Base-by-base conservation (phyloP, 2,888 invertebrate genomes). In the Tipula confusa region DNA sequence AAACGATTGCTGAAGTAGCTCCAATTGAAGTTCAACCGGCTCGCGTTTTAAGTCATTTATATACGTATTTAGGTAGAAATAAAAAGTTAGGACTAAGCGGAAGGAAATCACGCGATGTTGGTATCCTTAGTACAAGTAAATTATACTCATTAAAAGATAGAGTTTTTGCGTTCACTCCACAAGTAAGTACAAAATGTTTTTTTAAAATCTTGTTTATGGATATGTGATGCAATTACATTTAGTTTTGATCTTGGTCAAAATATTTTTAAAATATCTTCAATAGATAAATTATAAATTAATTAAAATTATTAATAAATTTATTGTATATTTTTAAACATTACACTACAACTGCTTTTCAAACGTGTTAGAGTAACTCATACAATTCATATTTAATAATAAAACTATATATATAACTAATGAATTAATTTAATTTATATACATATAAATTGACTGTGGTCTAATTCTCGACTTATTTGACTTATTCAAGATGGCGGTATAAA, bases 21-120 rank as follows among this genome's bases (percentile, higher is more conserved):
- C 95, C 98, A 4, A 97, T 99, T 87, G 97, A 98, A 91, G 98
- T 99, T 0, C 98, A 98, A 87, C 98, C 99, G 11, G 99, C 99
- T 0, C 93, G 97, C 88, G 97, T 98, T 38, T 92, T 99, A 4
- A 97, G 97, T 87, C 96, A 98, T 90, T 92, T 99, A 48, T 98
- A 98, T 88, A 97, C 98, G 18, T 97, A 97, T 90, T 92, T 98
- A 89, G 98, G 98, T 83, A 93, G 97, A 86, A 98, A 97, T 89
- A 95, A 95, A 87, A 98, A 99, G 88, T 90, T 99, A 84, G 96
- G 96, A 15, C 89, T 99, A 48, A 95, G 97, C n/a, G 99, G 99
- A 83, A 92, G 99, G 86, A 97, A 97, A 88, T 97, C 97, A 0
- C 93, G 97, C 84, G 98, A 99, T 89, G 98, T 99, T 83, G 99